Conservation (phyloP, 2,888 invertebrate species). For the Tubulanus polymorphus region DNA sequence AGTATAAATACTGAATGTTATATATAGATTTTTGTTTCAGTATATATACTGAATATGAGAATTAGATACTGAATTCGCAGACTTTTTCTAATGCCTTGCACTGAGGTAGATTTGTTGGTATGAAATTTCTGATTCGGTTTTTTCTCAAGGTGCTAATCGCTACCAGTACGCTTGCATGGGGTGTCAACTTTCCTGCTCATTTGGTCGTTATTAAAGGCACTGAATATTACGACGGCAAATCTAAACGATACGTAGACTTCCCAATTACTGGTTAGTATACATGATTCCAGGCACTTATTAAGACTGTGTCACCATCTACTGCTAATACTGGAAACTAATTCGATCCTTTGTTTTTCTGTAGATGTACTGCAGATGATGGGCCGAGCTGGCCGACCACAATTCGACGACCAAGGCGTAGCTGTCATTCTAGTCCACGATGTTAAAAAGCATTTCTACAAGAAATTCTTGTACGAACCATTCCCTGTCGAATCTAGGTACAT, state of each 20-base stretch:
- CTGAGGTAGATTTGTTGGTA: no score
- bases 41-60: no score
- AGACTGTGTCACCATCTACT: no score
- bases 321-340: no score
- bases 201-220: conserved; percentile 93
- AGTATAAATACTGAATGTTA: no score
- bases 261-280: conserved; percentile 73
- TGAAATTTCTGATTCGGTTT: background rate
- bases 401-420: conserved; percentile 77
- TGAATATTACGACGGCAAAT: conserved; percentile 96
- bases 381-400: conserved; percentile 95
- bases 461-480: conserved; percentile 98
- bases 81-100: no score
- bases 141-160: conserved; percentile 85
- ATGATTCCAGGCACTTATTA: no score
- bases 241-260: conserved; percentile 96
- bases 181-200: conserved; percentile 98
- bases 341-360: conserved; percentile 23
- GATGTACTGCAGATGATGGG: conserved; percentile 99
- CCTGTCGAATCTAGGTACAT: conserved; percentile 90
- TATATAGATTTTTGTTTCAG: no score
- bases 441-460: conserved; percentile 98
- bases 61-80: no score
- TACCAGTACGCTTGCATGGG: conserved; percentile 98
- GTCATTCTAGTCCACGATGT: conserved; percentile 79